Base-by-base conservation (phyloP, 2,113 vertebrate genomes). In the Amblyornis subalaris region DNA sequence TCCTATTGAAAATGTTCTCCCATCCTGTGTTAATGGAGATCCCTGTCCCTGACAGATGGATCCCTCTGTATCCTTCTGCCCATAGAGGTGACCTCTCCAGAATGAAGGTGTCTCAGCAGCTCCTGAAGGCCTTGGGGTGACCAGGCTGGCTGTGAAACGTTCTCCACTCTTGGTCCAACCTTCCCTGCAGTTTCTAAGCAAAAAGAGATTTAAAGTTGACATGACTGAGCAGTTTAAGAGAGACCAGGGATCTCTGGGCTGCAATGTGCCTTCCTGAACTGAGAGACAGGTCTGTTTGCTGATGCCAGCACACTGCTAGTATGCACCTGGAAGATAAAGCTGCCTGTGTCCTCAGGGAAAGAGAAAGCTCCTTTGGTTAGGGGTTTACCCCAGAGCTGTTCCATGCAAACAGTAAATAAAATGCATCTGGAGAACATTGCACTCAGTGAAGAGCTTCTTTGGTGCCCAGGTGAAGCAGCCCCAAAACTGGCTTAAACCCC, bases 251-350 rank as follows among this genome's bases (percentile, higher is more conserved):
- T 31, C 18, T 65, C 31, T 65, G 42, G 26, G 22, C 45, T 66
- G 12, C 24, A 57, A 3, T 18, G 24, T 1, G 0, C 25, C 48
- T 78, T 75, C 18, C 21, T 50, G 36, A 74, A 66, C 7, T 1
- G 2, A 71, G 26, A 62, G 5, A 73, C 3, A 19, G 6, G 58
- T 53, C 66, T 6, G 6, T 88, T 62, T 28, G 26, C 24, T 65
- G 47, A 31, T 9, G 4, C 5, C 17, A 60, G 40, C 1, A 1
- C 0, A 0, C 28, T 57, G 64, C 33, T 57, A 47, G 11, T 28
- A 35, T 29, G 44, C 7, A 58, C 3, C 5, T 42, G 42, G 3
- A 6, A 57, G 5, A 8, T 69, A 70, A 91, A 80, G n/a, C 25
- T 51, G 5, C 64, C 12, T 2, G 1, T n/a, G 22, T 14, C 3